Base-by-base conservation (phyloP, 2,888 invertebrate genomes). In the Euclidia mi region DNA sequence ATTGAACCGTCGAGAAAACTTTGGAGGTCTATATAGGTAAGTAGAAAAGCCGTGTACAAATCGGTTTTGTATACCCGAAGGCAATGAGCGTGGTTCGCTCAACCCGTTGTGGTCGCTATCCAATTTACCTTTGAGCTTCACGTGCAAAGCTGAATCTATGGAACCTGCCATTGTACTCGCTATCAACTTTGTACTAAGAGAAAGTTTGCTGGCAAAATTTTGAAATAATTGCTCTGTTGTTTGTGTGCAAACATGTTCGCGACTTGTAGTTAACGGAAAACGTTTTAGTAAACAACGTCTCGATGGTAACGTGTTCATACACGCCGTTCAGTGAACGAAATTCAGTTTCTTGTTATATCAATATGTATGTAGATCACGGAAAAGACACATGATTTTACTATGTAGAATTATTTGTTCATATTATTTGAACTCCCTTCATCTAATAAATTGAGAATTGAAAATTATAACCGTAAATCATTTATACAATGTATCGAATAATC, bases 101-200 rank as follows among this genome's bases (percentile, higher is more conserved):
- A 78, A 71, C 62, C 76, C 66, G 79, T 80, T 88, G 91, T 80
- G 89, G 90, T 87, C 71, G 71, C 79, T 77, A 84, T 89, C 89
- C 89, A 90, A 91, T 90, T 91, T 89, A 86, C 90, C 87, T 89
- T 87, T 85, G 84, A 84, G 82, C 82, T 80, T 71, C 71, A 78
- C 78, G 71, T 79, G 80, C 78, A 82, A 75, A 79, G 71, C 78
- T 62, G 63, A 76, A 72, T 79, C 72, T 73, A 78, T 76, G 72
- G 61, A 76, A 64, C 77, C 68, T 56, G 55, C 61, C 57, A 65
- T 67, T 69, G 57, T 62, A 63, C 38, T 43, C 41, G 41, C 56
- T 71, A 71, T 77, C 65, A 71, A 70, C 71, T 69, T 65, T 53
- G 49, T 50, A 49, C n/a, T 50, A 41, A 50, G 53, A 61, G 18